Conservation (phyloP, 2,113 vertebrate genomes). For the Cololabis saira region DNA sequence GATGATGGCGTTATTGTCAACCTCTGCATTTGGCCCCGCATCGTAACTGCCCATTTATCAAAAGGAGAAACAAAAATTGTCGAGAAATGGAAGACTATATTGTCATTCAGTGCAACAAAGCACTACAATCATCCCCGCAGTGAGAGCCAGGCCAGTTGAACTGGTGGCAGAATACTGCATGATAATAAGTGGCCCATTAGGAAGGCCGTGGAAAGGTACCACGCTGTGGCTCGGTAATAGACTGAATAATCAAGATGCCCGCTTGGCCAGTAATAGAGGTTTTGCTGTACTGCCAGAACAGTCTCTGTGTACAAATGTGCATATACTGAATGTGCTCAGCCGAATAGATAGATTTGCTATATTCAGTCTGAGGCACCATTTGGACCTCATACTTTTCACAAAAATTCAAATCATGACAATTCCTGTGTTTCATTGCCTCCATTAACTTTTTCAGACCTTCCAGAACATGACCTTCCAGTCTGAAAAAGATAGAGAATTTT, state of each 20-base stretch:
- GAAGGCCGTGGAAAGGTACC: conserved; percentile 33
- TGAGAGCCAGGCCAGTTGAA: conserved; percentile 27
- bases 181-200: conserved; percentile 59
- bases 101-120: conserved; percentile 32
- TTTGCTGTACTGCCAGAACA: conserved; percentile 46
- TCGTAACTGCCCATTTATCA: conserved; percentile 8
- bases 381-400: background rate
- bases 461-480: background rate
- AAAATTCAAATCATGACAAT: conserved; percentile 8
- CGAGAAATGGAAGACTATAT: conserved; percentile 6
- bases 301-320: conserved; percentile 21
- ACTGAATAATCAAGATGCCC: conserved; percentile 61
- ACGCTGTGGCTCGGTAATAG: conserved; percentile 47
- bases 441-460: background rate
- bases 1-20: background rate
- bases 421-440: background rate
- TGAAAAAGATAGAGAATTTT: background rate
- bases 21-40: conserved; percentile 1
- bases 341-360: conserved; percentile 14
- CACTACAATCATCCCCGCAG: conserved; percentile 31
- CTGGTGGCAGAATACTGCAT: conserved; percentile 40
- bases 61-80: conserved; percentile 12
- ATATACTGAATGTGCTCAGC: background rate
- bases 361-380: conserved; percentile 2
- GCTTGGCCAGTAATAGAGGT: conserved; percentile 50